Base-by-base conservation (phyloP, 2,113 vertebrate species). In the Pristiophorus japonicus region DNA sequence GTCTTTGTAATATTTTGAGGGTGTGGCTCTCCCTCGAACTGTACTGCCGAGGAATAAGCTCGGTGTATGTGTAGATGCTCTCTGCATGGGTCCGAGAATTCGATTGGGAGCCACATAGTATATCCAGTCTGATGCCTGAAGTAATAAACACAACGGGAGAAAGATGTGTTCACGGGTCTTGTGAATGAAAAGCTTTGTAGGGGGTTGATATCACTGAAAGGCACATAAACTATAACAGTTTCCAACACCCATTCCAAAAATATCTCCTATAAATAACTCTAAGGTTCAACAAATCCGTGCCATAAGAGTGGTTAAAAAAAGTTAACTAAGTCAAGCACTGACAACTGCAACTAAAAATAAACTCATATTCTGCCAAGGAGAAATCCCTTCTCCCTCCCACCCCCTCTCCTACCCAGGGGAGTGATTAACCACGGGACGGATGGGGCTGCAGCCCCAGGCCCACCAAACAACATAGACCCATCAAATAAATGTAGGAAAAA, bases 201-300 rank as follows among this genome's bases (percentile, higher is more conserved):
- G 59, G 22, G 14, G 5, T 30, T 38, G 92, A 70, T 66, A 27
- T 30, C 34, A 51, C 92, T 70, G 65, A 67, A 67, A 24, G 92
- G 20, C 38, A 66, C 4, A 51, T 30, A 67, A 63, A n/a, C 30
- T 14, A 27, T 30, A 66, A 47, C 24, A 70, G 62, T 94, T 94
- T 94, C 92, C 92, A 70, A 16, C n/a, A 94, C 42, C 12, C 92
- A 70, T 70, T 70, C 92, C 27, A 62, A 91, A 91, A 91, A 91
- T 91, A 62, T 70, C 38, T 1, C 42, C 92, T 47, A 47, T 70
- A 66, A 47, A 70, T 94, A 94, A 11, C 65, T 45, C 24, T n/a
- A 94, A 45, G 42, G n/a, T 94, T 94, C 63, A 67, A 70, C 65
- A 94, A 70, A 47, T 66, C 38, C 27, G 24, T 75, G 70, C 16